Evolutionary conservation across 2,888 invertebrate genomes (phyloP).

Genomic region (Chaitophorus viminalis): DNA sequence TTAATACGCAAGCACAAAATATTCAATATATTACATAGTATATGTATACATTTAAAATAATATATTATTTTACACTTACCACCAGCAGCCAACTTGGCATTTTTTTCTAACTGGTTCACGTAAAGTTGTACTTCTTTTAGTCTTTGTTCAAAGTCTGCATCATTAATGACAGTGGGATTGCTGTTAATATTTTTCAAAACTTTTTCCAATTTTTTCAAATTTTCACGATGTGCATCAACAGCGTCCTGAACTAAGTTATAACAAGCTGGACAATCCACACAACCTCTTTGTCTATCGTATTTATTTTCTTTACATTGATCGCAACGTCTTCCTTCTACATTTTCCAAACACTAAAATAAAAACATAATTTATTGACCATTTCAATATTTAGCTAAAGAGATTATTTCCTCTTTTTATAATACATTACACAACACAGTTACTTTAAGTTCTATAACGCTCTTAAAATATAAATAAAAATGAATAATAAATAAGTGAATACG

Average conservation of each 20-base stretch:
- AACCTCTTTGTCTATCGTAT: constrained; percentile 87
- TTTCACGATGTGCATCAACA: constrained; percentile 79
- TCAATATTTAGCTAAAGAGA: background rate
- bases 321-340: constrained; percentile 93
- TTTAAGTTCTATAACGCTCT: too few relatives aligned
- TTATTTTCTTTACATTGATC: constrained; percentile 98
- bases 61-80: constrained; percentile 65
- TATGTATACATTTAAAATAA: background rate
- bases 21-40: background rate
- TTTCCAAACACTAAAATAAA: constrained; percentile 72
- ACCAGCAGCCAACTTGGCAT: constrained; percentile 72
- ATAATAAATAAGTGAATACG: too few relatives aligned
- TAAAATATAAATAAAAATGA: too few relatives aligned
- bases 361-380: background rate
- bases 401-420: background rate
- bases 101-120: constrained; percentile 78
- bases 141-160: constrained; percentile 88
- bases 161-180: constrained; percentile 90
- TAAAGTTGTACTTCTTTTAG: constrained; percentile 79
- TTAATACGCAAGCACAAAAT: background rate
- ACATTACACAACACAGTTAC: too few relatives aligned
- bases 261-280: constrained; percentile 91
- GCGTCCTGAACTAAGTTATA: constrained; percentile 93
- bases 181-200: constrained; percentile 88
- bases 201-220: constrained; percentile 79